phyloP scores from a whole-genome alignment of 2,888 invertebrate species.

The Chelonus formosanus region DNA sequence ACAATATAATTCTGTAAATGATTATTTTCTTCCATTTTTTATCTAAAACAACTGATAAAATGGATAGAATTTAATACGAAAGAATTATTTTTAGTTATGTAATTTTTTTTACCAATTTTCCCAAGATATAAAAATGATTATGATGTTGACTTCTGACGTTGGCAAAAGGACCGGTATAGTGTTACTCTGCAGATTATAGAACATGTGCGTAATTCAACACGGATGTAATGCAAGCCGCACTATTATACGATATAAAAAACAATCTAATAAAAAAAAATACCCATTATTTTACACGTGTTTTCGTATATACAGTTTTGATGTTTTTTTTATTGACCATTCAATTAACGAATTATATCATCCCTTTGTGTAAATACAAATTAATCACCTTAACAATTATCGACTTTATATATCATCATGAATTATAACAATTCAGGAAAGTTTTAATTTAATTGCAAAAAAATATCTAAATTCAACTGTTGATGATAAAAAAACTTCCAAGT shows the following conservation, averaged over 20 bases:
- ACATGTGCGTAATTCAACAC: conserved; percentile 56
- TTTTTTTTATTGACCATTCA: conserved; percentile 15
- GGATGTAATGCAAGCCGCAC: conserved; percentile 63
- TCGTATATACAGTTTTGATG: not conserved
- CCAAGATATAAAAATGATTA: not conserved
- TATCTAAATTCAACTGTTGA: no score
- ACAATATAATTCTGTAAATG: no score
- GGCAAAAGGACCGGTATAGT: not conserved
- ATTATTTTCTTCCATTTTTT: no score
- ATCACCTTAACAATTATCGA: no score
- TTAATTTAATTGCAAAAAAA: no score
- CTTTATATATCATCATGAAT: no score
- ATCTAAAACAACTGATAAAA: no score
- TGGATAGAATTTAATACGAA: no score
- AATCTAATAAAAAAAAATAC: conserved; percentile 34
- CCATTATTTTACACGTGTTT: conserved; percentile 15
- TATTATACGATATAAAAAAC: conserved; percentile 59
- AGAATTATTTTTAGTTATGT: not conserved
- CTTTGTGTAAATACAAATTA: no score
- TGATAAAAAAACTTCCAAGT: no score
- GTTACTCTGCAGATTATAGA: conserved; percentile 3
- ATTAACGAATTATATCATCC: no score
- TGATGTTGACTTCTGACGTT: not conserved
- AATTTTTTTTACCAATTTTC: not conserved
- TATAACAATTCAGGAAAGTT: no score